These are phyloP conservation scores for Ancistrus triradiatus DNA, from an alignment of 2,113 vertebrate species.

Conservation along the genomic window DNA sequence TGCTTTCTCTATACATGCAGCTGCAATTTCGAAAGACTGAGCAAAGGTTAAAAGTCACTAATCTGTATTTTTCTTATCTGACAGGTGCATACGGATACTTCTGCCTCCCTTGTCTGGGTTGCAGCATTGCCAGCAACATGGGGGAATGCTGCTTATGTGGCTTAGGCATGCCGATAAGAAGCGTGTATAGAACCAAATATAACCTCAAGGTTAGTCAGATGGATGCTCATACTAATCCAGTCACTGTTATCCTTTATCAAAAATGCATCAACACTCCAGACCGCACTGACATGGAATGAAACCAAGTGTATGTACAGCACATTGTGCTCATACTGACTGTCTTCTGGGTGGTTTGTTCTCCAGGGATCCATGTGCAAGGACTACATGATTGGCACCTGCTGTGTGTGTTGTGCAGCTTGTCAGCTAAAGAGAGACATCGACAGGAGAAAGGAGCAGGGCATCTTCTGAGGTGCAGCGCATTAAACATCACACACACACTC, in stretches of 20 bases:
- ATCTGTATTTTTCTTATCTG: background rate
- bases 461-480: constrained; percentile 58
- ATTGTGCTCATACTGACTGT: background rate
- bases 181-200: constrained; percentile 79
- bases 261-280: too few relatives aligned
- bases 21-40: too few relatives aligned
- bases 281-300: too few relatives aligned
- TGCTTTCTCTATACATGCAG: too few relatives aligned
- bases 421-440: constrained; percentile 70
- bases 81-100: constrained; percentile 66
- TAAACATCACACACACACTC: background rate
- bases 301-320: background rate
- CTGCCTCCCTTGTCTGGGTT: constrained; percentile 62
- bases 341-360: background rate
- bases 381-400: background rate
- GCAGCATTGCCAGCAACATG: constrained; percentile 73
- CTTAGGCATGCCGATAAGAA: constrained; percentile 62
- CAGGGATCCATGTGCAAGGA: constrained; percentile 65
- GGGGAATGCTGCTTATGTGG: constrained; percentile 77
- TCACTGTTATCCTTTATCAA: too few relatives aligned
- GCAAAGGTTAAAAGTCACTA: too few relatives aligned
- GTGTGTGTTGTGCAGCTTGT: constrained; percentile 51
- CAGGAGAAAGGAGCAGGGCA: constrained; percentile 58
- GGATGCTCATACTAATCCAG: background rate
- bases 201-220: constrained; percentile 67